Base-by-base conservation (phyloP, 2,888 invertebrate genomes). In the Spatulosminthurus flaviceps region DNA sequence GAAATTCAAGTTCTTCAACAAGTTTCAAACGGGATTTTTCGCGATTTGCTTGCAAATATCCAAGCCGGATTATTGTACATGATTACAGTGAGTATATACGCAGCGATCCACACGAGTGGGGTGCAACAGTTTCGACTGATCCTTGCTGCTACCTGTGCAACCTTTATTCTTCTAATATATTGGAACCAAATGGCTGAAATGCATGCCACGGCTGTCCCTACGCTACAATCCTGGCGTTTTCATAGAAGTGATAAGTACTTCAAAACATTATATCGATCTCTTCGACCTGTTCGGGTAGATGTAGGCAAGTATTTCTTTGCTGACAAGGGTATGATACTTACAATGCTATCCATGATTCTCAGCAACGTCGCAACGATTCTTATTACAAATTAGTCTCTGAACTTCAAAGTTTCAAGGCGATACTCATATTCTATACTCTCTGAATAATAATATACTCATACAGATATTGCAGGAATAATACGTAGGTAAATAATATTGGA, bases 101-200 rank as follows among this genome's bases (percentile, higher is more conserved):
- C 19, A 2, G 21, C 64, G 4, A 26, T 64, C 24, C 64, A 64
- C 24, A 64, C 26, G 7, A 13, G 9, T 13, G 64, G 24, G 16
- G 16, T 9, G 1, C 24, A 13, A 22, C 24, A 22, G 24, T 24
- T 64, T n/a, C 64, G 64, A 9, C 16, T 64, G 64, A 26, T 64
- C 1, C 4, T 64, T 11, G 64, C 26, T 22, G 64, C 24, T 4
- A 4, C 5, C 21, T 64, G 64, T n/a, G 22, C 24, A 4, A 64
- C 24, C 7, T 11, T 1, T 4, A 24, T 64, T 2, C 64, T 64
- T 1, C 64, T 64, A 1, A n/a, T 11, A 11, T 64, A 24, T 24
- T 64, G 64, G 64, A 64, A 64, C 16, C 64, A 64, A 22, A 64
- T 64, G 64, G 64, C 64, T 11, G 64, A 64, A 26, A n/a, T 64